A percentile compares a stretch with the other conserved stretches of the same genome.
Conservation (phyloP, 1,140 invertebrate species). For the Cydia strobilella region DNA sequence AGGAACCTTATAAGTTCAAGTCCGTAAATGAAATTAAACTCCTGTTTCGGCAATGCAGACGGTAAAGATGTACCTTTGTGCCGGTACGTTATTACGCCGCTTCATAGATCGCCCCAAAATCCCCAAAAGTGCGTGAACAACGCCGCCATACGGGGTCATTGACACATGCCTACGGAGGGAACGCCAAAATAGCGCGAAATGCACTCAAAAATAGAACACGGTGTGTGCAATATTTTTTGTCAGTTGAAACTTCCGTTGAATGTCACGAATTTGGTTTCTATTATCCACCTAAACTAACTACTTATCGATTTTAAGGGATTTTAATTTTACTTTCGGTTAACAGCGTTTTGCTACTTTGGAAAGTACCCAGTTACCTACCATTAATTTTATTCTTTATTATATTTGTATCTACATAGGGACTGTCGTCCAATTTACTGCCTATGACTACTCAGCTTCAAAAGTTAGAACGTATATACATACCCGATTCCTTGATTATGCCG, state of each 20-base stretch:
- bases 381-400: too few relatives aligned
- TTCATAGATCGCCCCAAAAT: conserved; percentile 65
- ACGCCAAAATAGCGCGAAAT: conserved; percentile 80
- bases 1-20: background rate
- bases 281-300: conserved; percentile 4
- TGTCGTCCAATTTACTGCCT: too few relatives aligned
- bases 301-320: background rate
- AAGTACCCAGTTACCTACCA: too few relatives aligned
- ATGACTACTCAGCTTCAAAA: too few relatives aligned
- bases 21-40: conserved; percentile 33
- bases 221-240: conserved; percentile 79
- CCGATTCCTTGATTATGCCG: background rate
- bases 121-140: conserved; percentile 76
- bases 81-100: conserved; percentile 23
- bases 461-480: too few relatives aligned
- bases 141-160: conserved; percentile 74
- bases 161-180: conserved; percentile 74
- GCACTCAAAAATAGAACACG: conserved; percentile 78
- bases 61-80: background rate
- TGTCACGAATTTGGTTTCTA: conserved; percentile 39
- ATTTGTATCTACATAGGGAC: too few relatives aligned
- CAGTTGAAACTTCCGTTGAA: conserved; percentile 53
- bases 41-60: background rate
- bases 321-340: conserved; percentile 14
- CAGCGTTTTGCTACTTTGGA: background rate